Percentiles rank a stretch among this genome's conserved stretches.
Evolutionary conservation across 2,888 invertebrate genomes (phyloP).

Genomic region (Agrypnus murinus): DNA sequence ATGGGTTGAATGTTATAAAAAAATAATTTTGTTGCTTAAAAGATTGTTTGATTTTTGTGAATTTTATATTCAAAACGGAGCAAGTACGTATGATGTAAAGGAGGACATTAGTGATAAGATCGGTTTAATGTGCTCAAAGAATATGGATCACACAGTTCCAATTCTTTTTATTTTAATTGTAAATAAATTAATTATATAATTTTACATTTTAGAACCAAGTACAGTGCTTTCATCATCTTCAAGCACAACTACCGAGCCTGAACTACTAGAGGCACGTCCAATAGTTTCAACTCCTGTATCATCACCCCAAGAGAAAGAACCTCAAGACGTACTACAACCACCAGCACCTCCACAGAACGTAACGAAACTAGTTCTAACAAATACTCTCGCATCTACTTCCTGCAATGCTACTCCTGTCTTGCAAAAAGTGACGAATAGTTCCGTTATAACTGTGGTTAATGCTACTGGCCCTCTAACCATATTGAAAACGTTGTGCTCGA

Average conservation of each 20-base stretch:
- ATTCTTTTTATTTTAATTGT: background rate
- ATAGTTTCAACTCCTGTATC: slow-evolving; percentile 44
- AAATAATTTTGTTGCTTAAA: too few relatives aligned
- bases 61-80: too few relatives aligned
- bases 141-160: too few relatives aligned
- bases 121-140: too few relatives aligned
- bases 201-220: slow-evolving; percentile 60
- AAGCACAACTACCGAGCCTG: slow-evolving; percentile 54
- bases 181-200: too few relatives aligned
- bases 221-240: slow-evolving; percentile 64
- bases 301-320: slow-evolving; percentile 28
- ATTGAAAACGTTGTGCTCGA: slow-evolving; percentile 67
- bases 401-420: slow-evolving; percentile 56
- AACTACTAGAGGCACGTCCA: slow-evolving; percentile 48
- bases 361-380: slow-evolving; percentile 60
- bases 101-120: too few relatives aligned
- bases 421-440: slow-evolving; percentile 64
- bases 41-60: too few relatives aligned
- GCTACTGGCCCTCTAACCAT: slow-evolving; percentile 67
- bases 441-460: slow-evolving; percentile 69
- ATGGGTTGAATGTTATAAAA: too few relatives aligned
- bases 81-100: too few relatives aligned
- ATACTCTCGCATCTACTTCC: slow-evolving; percentile 53
- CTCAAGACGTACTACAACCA: slow-evolving; percentile 23
- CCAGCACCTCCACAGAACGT: slow-evolving; percentile 48